phyloP scores from a whole-genome alignment of 2,888 invertebrate species.

The Leucophenga maculata region DNA sequence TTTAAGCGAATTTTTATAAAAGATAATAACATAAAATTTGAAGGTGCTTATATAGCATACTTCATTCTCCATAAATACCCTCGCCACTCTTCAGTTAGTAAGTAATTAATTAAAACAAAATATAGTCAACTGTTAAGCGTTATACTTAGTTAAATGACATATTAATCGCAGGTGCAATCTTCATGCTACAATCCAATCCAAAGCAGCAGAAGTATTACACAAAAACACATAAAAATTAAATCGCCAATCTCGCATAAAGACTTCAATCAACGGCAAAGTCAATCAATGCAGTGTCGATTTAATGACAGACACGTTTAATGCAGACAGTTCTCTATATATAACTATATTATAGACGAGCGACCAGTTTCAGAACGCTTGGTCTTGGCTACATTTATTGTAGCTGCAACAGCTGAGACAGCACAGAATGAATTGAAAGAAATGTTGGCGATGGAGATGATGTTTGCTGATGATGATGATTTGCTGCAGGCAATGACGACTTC shows the following conservation, averaged over 20 bases:
- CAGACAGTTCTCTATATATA: constrained; percentile 45
- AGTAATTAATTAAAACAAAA: background rate
- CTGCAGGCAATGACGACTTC: constrained; percentile 54
- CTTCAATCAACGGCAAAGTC: constrained; percentile 30
- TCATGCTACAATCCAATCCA: background rate
- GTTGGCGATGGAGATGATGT: constrained; percentile 39
- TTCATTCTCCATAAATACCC: background rate
- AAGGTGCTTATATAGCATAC: background rate
- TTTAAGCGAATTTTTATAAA: constrained; percentile 27
- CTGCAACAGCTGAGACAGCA: constrained; percentile 55
- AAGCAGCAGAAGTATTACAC: background rate
- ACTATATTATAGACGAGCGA: no score
- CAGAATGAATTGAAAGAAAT: constrained; percentile 44
- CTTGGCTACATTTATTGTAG: constrained; percentile 45
- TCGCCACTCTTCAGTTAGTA: background rate
- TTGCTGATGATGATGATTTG: constrained; percentile 43
- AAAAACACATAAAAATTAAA: constrained; percentile 25
- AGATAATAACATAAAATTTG: constrained; percentile 10
- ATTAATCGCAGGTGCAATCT: constrained; percentile 8
- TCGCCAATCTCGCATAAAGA: constrained; percentile 40
- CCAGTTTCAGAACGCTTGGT: constrained; percentile 9
- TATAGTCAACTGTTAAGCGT: background rate
- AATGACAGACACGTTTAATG: constrained; percentile 44
- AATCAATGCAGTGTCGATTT: constrained; percentile 36
- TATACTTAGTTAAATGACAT: background rate